These are phyloP conservation scores for Albula glossodonta DNA, from an alignment of 2,113 vertebrate genomes.

Conservation along the genomic window DNA sequence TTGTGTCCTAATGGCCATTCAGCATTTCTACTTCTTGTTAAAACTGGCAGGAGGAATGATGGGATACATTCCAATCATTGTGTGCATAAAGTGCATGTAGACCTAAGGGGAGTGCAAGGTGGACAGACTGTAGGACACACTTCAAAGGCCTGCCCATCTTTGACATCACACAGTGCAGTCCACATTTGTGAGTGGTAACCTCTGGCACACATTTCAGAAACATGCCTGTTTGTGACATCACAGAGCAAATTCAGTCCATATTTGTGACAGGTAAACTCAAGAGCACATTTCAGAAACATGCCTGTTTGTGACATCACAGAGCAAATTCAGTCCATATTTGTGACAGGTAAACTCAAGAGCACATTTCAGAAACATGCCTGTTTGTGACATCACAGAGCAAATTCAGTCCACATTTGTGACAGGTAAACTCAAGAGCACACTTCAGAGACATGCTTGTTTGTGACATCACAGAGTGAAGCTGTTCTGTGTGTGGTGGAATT, in stretches of 20 bases:
- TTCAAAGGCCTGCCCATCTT: neutral
- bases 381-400: neutral
- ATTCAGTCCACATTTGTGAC: neutral
- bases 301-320: neutral
- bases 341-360: neutral
- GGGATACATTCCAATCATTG: constrained; percentile 1
- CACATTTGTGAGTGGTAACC: neutral
- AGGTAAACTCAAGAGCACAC: neutral
- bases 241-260: too few species aligned
- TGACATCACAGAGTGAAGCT: neutral
- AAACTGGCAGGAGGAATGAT: neutral
- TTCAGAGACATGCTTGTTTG: neutral
- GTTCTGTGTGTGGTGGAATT: neutral
- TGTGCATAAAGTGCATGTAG: neutral
- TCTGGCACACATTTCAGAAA: too few species aligned
- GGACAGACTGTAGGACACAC: neutral
- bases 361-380: neutral
- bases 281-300: neutral
- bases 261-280: too few species aligned
- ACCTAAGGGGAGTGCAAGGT: neutral
- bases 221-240: too few species aligned
- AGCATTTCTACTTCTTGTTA: neutral
- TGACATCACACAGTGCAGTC: neutral
- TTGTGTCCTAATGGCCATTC: neutral
- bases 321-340: neutral